phyloP scores from a whole-genome alignment of 1,140 invertebrate species.

The Leptinotarsa lineolata region DNA sequence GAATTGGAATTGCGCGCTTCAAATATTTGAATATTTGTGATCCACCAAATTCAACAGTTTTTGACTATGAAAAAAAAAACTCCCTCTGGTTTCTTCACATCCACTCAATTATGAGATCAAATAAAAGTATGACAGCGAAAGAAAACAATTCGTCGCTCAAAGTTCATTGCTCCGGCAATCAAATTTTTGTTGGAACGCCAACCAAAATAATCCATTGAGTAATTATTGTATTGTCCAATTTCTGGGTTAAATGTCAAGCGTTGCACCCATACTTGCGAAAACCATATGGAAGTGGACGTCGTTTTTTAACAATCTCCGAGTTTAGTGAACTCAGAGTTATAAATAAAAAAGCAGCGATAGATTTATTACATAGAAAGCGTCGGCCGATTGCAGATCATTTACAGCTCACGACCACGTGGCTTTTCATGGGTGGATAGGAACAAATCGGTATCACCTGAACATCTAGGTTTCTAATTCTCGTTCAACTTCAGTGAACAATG shows the following conservation, averaged over 20 bases:
- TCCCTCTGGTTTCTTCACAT: no score
- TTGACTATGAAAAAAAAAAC: no score
- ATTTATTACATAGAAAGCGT: slow-evolving; percentile 22
- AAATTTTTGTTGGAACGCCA: background rate
- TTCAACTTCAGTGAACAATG: background rate
- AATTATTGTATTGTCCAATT: slow-evolving; percentile 20
- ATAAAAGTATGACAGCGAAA: background rate
- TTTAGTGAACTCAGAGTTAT: slow-evolving; percentile 15
- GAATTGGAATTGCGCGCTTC: no score
- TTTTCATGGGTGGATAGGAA: slow-evolving; percentile 12
- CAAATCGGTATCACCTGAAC: slow-evolving; percentile 8
- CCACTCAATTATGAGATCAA: no score
- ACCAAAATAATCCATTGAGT: background rate
- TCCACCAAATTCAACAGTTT: no score
- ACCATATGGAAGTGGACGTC: slow-evolving; percentile 15
- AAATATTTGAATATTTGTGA: no score
- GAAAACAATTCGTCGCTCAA: background rate
- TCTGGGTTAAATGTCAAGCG: slow-evolving; percentile 22
- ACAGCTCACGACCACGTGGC: slow-evolving; percentile 1
- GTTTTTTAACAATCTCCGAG: slow-evolving; percentile 5
- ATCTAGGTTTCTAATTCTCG: slow-evolving; percentile 13
- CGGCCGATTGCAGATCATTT: background rate
- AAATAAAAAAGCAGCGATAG: slow-evolving; percentile 17
- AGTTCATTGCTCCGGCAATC: background rate
- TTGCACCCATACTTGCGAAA: slow-evolving; percentile 16